Conservation (phyloP, 2,888 invertebrate genomes). For the Anthophora plumipes region DNA sequence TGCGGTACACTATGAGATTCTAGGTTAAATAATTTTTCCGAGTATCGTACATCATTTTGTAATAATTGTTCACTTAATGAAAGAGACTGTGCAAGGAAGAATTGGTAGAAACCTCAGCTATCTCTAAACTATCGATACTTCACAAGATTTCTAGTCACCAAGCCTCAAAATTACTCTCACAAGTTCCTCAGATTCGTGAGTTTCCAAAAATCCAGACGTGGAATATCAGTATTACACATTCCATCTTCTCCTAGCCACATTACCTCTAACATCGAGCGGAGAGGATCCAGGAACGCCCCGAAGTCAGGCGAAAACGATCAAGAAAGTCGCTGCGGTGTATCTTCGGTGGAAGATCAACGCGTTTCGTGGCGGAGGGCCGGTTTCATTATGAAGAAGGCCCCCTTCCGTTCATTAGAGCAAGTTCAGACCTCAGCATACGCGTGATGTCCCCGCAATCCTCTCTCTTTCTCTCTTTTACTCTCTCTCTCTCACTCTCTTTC, state of each 20-base stretch:
- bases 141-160: neutral
- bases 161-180: neutral
- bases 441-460: constrained; percentile 67
- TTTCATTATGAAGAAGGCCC: constrained; percentile 44
- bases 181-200: too few relatives aligned
- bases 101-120: too few relatives aligned
- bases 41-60: too few relatives aligned
- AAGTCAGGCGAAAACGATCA: constrained; percentile 6
- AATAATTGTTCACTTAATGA: too few relatives aligned
- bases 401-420: constrained; percentile 39
- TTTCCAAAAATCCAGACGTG: neutral
- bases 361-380: constrained; percentile 32
- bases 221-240: neutral
- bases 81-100: too few relatives aligned
- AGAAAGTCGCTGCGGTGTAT: constrained; percentile 12
- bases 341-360: constrained; percentile 30
- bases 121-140: too few relatives aligned
- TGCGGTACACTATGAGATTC: too few relatives aligned
- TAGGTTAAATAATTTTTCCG: neutral
- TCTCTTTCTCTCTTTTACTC: constrained; percentile 11
- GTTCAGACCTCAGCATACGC: constrained; percentile 39
- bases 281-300: constrained; percentile 4
- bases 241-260: neutral
- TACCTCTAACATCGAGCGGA: neutral
- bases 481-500: constrained; percentile 14